Evolutionary conservation across 2,113 vertebrate species (phyloP).

Genomic region (Heloderma charlesbogerti): DNA sequence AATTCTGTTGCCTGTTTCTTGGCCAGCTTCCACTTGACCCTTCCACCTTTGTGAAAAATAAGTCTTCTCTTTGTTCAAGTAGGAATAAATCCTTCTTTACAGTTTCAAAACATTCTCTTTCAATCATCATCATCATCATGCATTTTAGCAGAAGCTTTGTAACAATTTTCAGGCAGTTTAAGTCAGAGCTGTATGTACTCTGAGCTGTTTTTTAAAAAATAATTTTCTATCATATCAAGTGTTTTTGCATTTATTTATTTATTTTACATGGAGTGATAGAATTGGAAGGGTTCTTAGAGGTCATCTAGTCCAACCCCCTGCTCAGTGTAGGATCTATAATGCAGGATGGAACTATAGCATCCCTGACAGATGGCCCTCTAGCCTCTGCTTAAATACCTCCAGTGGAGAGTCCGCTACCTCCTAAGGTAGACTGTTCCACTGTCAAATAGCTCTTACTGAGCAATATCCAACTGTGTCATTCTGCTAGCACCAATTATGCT

Average conservation of each 20-base stretch:
- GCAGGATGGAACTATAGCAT: too few relatives aligned
- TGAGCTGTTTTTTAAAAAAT: not conserved
- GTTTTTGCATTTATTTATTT: not conserved
- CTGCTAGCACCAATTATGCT: too few relatives aligned
- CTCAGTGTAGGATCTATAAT: too few relatives aligned
- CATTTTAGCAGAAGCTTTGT: constrained; percentile 46
- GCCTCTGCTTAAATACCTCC: not conserved
- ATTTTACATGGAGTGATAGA: not conserved
- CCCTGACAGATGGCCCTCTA: too few relatives aligned
- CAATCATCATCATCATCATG: constrained; percentile 43
- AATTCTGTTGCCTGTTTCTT: constrained; percentile 70
- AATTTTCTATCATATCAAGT: not conserved
- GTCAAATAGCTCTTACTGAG: too few relatives aligned
- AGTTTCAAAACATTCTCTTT: constrained; percentile 39
- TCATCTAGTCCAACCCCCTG: not conserved
- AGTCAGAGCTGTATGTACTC: not conserved
- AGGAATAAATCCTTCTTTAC: constrained; percentile 56
- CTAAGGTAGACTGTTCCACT: too few relatives aligned
- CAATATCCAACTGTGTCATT: too few relatives aligned
- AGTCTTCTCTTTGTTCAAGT: constrained; percentile 54
- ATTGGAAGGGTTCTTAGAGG: not conserved
- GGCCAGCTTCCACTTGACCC: constrained; percentile 66
- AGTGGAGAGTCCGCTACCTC: not conserved
- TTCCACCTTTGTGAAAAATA: constrained; percentile 62
- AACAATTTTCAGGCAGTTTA: constrained; percentile 39